Conservation (phyloP, 2,113 vertebrate genomes). For the Hemibagrus wyckioides region DNA sequence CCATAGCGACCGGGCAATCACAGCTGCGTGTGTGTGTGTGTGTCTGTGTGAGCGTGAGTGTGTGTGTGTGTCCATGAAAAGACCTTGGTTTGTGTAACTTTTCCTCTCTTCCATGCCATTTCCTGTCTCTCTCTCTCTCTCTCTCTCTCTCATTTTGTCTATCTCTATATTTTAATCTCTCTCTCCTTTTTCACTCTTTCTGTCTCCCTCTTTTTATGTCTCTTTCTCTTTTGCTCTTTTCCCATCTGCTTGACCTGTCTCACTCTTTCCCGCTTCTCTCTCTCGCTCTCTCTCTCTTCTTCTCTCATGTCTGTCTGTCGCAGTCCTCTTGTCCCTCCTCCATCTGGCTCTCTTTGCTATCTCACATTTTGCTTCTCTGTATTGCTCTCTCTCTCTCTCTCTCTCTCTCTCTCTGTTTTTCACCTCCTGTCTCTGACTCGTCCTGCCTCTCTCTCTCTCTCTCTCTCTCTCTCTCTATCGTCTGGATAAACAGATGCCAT, state of each 20-base stretch:
- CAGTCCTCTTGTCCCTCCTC: not conserved
- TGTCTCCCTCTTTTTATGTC: not conserved
- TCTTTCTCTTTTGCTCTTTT: not conserved
- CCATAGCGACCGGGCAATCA: slow-evolving; percentile 79
- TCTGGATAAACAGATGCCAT: slow-evolving; percentile 76
- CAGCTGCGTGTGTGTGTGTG: slow-evolving; percentile 74
- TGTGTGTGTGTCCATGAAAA: slow-evolving; percentile 71
- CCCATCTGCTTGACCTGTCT: slow-evolving; percentile 40
- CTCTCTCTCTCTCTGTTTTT: slow-evolving; percentile 60
- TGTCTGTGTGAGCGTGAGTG: slow-evolving; percentile 55
- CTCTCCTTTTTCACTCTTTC: not conserved
- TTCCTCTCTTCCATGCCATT: slow-evolving; percentile 53
- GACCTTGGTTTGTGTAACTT: slow-evolving; percentile 67
- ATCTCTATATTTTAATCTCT: not conserved
- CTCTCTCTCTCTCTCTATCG: slow-evolving; percentile 63
- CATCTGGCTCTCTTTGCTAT: not conserved
- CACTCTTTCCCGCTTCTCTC: slow-evolving; percentile 42
- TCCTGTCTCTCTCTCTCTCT: slow-evolving; percentile 24
- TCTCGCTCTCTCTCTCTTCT: not conserved
- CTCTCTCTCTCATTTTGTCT: too few relatives aligned
- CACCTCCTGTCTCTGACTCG: slow-evolving; percentile 45
- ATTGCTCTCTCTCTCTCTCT: slow-evolving; percentile 54
- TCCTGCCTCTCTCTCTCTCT: slow-evolving; percentile 47
- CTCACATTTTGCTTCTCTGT: not conserved
- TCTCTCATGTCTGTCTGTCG: slow-evolving; percentile 10